These are phyloP conservation scores for Paramisgurnus dabryanus DNA, from an alignment of 2,113 vertebrate genomes.

Conservation along the genomic window DNA sequence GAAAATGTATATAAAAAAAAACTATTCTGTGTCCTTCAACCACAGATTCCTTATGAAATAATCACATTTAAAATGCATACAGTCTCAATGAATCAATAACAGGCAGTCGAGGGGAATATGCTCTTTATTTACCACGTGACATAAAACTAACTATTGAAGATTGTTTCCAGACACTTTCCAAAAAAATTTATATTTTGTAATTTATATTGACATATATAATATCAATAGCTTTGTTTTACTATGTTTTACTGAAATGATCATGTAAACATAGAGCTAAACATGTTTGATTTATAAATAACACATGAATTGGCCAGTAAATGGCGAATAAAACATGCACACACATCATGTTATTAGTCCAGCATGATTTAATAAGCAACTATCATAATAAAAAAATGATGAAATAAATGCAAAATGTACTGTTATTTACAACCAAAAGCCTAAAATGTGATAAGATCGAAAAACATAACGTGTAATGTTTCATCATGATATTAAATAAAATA, in stretches of 20 bases:
- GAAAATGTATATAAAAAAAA: neutral
- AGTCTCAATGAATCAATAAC: slow-evolving; percentile 6
- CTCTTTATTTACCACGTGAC: neutral
- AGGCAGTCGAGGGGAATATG: neutral
- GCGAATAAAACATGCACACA: slow-evolving; percentile 19
- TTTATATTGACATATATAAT: slow-evolving; percentile 5
- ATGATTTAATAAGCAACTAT: slow-evolving; percentile 49
- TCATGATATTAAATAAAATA: slow-evolving; percentile 43
- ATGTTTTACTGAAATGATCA: neutral
- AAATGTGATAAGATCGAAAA: slow-evolving; percentile 12
- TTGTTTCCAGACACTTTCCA: slow-evolving; percentile 7
- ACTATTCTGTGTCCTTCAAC: neutral
- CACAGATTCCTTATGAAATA: neutral
- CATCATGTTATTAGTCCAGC: slow-evolving; percentile 13
- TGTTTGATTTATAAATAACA: neutral
- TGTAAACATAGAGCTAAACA: neutral
- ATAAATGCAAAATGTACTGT: slow-evolving; percentile 43
- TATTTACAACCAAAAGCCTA: slow-evolving; percentile 54
- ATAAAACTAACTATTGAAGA: neutral
- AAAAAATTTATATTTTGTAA: neutral
- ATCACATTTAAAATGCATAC: slow-evolving; percentile 10
- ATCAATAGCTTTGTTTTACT: neutral
- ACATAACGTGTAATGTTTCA: neutral
- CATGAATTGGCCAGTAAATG: neutral
- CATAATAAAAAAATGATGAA: slow-evolving; percentile 45